Base-by-base conservation (phyloP, 2,888 invertebrate species). In the Lagria hirta region DNA sequence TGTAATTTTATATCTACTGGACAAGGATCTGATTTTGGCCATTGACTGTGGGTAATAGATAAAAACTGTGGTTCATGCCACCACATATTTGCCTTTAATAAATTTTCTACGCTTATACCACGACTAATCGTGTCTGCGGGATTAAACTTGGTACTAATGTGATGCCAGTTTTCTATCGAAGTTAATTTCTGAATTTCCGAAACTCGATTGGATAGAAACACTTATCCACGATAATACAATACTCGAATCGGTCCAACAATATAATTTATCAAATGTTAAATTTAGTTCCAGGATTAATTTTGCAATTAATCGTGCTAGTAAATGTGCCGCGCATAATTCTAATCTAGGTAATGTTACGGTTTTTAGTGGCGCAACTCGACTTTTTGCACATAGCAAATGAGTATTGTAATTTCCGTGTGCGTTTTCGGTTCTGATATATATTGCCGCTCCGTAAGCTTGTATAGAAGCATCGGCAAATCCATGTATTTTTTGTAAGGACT, bases 111-210 rank as follows among this genome's bases (percentile, higher is more conserved):
- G 8, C 6, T 8, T 16, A 18, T 5, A 3, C 32, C 32, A 4
- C 32, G 15, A n/a, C 17, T 17, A 2, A 13, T n/a, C 10, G 17
- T 17, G 7, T 30, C 32, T 2, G 32, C 32, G 3, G 32, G 32
- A 8, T 30, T 30, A 2, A 11, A 4, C n/a, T 15, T 5, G 3
- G 8, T 8, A 4, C 17, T n/a, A 8, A 30, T 12, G 8, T 30
- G 13, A 8, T 30, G n/a, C 32, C 32, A 30, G 1, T n/a, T 2
- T 4, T 4, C 7, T 12, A 4, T 28, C 5, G 15, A 6, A 1
- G 13, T 30, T 12, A 12, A 12, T 17, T 7, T 5, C 7, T 30
- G 32, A 30, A 30, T 30, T 30, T 16, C 11, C 2, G 6, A 1
- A 4, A 30, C 17, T 5, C 32, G 2, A 2, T 18, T 30, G 3